These are phyloP conservation scores for Aphaenogaster floridana DNA, from an alignment of 1,140 invertebrate species.

Conservation along the genomic window DNA sequence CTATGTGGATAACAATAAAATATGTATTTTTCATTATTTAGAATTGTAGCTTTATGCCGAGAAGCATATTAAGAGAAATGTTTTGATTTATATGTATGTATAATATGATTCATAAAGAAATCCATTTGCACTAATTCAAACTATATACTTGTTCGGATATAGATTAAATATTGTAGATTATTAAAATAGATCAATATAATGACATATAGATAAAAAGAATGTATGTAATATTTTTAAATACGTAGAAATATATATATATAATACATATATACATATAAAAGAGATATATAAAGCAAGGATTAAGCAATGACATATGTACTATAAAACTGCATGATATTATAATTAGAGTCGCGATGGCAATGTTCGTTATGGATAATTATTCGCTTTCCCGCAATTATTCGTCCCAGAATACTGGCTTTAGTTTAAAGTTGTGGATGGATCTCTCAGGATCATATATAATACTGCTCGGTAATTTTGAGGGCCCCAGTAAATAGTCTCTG, in stretches of 20 bases:
- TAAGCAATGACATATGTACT: not conserved
- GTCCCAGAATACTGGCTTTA: slow-evolving; percentile 54
- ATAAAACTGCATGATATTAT: slow-evolving; percentile 1
- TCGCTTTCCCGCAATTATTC: slow-evolving; percentile 60
- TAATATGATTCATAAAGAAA: no score
- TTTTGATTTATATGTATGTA: no score
- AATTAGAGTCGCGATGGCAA: not conserved
- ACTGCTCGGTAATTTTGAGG: slow-evolving; percentile 77
- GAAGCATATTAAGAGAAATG: no score
- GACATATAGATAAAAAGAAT: not conserved
- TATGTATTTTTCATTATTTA: no score
- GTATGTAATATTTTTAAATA: not conserved
- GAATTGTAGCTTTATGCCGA: no score
- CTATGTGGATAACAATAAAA: not conserved
- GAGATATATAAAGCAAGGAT: not conserved
- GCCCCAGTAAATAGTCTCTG: slow-evolving; percentile 73
- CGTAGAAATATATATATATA: not conserved
- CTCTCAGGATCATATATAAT: slow-evolving; percentile 61
- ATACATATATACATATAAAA: not conserved
- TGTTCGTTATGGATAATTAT: slow-evolving; percentile 50
- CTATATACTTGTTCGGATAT: no score
- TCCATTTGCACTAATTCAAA: no score
- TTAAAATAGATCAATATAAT: not conserved
- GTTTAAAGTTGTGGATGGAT: slow-evolving; percentile 71
- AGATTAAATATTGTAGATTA: not conserved